Conservation (phyloP, 2,888 invertebrate genomes). For the Halictus quadricinctus region DNA sequence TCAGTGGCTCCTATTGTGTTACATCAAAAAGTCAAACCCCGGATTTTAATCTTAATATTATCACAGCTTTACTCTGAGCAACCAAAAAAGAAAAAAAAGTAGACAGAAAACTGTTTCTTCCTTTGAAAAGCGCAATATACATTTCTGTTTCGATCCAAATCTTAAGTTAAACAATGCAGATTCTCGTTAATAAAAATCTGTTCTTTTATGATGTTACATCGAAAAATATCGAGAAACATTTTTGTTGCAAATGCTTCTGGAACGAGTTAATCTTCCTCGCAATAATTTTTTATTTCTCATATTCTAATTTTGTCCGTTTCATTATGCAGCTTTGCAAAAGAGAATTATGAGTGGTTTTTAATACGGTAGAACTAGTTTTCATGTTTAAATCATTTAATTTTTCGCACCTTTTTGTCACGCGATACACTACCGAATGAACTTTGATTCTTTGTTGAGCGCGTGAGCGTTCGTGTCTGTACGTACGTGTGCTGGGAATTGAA, state of each 20-base stretch:
- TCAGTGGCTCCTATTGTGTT: slow-evolving; percentile 18
- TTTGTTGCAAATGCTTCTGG: too few relatives aligned
- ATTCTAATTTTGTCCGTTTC: too few relatives aligned
- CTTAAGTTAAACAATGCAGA: too few relatives aligned
- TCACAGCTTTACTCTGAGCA: too few relatives aligned
- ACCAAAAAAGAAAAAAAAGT: not conserved
- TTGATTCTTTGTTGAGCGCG: not conserved
- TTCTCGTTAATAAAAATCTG: too few relatives aligned
- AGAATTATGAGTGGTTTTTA: too few relatives aligned
- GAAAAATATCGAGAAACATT: too few relatives aligned
- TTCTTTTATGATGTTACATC: too few relatives aligned
- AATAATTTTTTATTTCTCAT: too few relatives aligned
- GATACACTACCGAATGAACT: not conserved
- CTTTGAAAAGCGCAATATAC: not conserved
- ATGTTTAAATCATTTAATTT: not conserved
- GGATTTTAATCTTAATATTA: not conserved
- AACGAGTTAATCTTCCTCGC: too few relatives aligned
- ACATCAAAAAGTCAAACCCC: not conserved
- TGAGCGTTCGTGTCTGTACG: slow-evolving; percentile 9
- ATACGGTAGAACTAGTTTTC: not conserved
- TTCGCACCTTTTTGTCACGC: not conserved
- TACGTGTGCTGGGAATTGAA: slow-evolving; percentile 67
- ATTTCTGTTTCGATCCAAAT: too few relatives aligned
- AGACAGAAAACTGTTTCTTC: not conserved
- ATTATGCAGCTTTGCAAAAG: too few relatives aligned